Evolutionary conservation across 2,797 vertebrate genomes (phyloP).

Genomic region (Botia kubotai): DNA sequence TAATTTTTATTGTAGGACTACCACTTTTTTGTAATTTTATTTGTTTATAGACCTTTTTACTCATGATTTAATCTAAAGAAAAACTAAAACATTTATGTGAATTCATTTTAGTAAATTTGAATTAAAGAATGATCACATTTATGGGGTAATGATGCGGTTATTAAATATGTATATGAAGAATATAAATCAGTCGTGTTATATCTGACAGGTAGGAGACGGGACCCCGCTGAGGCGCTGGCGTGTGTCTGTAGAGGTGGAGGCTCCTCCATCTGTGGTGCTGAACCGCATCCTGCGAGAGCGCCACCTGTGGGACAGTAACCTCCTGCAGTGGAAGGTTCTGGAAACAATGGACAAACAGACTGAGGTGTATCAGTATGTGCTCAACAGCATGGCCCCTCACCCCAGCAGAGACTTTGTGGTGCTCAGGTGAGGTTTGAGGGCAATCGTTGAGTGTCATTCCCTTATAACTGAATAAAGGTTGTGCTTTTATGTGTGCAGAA

Average conservation of each 20-base stretch:
- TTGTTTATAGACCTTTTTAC: no score
- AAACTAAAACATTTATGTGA: no score
- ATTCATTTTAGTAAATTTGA: background rate
- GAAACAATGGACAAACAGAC: conserved; percentile 93
- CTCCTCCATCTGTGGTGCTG: conserved; percentile 90
- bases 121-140: background rate
- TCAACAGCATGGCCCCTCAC: conserved; percentile 95
- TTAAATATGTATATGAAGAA: background rate
- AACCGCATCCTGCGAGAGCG: conserved; percentile 93
- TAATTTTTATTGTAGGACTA: background rate
- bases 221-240: conserved; percentile 91
- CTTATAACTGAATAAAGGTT: conserved; percentile 65
- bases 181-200: background rate
- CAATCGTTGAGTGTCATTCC: background rate
- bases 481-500: no score
- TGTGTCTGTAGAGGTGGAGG: conserved; percentile 92
- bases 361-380: conserved; percentile 92
- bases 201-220: conserved; percentile 88
- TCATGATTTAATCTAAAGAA: no score
- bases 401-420: conserved; percentile 92
- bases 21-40: no score
- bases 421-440: conserved; percentile 83
- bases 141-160: background rate
- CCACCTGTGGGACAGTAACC: conserved; percentile 94
- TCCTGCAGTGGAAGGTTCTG: conserved; percentile 92